phyloP scores from a whole-genome alignment of 1,140 invertebrate genomes.

The Spodoptera frugiperda region DNA sequence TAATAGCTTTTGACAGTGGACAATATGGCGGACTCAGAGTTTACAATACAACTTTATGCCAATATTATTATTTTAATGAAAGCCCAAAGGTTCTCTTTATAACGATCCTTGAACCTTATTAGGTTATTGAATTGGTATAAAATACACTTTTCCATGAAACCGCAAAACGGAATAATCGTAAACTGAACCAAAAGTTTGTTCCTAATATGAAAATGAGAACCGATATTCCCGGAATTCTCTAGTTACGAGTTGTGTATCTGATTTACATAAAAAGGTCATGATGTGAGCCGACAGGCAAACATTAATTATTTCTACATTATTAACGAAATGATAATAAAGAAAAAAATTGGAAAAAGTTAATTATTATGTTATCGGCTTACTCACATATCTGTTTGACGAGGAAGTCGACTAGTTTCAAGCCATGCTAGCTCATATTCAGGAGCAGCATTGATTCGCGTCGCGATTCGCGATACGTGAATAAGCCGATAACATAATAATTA shows the following conservation, averaged over 20 bases:
- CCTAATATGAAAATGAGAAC: background rate
- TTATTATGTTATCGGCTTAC: no score
- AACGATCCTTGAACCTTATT: conserved; percentile 16
- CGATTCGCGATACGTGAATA: no score
- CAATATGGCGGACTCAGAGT: conserved; percentile 29
- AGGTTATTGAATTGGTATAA: conserved; percentile 19
- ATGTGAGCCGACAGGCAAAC: background rate
- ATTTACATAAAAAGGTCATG: background rate
- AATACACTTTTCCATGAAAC: conserved; percentile 11
- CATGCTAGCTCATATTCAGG: no score
- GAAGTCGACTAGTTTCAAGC: no score
- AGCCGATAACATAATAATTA: no score
- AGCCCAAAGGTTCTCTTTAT: conserved; percentile 9
- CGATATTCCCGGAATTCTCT: background rate
- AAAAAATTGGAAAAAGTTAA: no score
- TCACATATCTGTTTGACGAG: no score
- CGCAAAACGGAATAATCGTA: conserved; percentile 20
- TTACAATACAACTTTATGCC: conserved; percentile 19
- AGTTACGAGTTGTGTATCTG: background rate
- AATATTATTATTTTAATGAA: conserved; percentile 18
- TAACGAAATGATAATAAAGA: background rate
- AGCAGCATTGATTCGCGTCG: no score
- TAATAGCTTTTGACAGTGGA: conserved; percentile 47
- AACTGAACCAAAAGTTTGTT: conserved; percentile 21
- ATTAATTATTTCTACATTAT: background rate